Evolutionary conservation across 2,113 vertebrate species (phyloP), one percentile per base, ranked within the genome.

Genomic region (Trochalopteron elliotii): DNA sequence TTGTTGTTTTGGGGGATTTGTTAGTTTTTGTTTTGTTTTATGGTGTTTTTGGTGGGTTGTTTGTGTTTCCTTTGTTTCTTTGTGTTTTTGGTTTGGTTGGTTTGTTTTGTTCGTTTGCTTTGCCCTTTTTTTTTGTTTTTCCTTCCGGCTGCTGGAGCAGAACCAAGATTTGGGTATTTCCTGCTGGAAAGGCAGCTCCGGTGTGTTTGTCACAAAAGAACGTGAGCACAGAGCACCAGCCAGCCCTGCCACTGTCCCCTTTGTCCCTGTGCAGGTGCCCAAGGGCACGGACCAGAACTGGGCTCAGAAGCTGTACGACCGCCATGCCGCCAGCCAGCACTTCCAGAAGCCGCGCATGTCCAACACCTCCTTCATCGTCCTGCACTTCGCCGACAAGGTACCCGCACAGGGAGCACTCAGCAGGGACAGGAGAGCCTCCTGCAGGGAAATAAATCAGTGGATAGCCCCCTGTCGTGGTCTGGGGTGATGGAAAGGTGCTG

Each of bases 271-370:
- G 30, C 93, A 96, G 95, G 77, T 96, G 63, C 96, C 96, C 72
- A 93, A 93, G 67, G 96, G 96, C 65, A 96, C 96, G 0, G 96
- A 96, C 87, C 72, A 89, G 83, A 96, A 83, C 84, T 96, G 96
- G 95, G 30, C 35, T 0, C 95, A 94, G 89, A 96, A 96, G 77
- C 69, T 96, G 2, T 96, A 96, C 0, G 60, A 95, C 77, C 69
- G 69, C 10, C 89, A 96, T 0, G 1, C 2, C 31, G 3, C 35
- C 81, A 78, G 72, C 93, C 89, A 91, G 33, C 93, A 93, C 72
- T 96, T 96, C 91, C 89, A 96, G 91, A 96, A 96, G 27, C 95
- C 96, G 0, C 93, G 95, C 8, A 93, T 95, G 33, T 96, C 96
- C 77, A 96, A 89, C 87, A 87, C 83, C 64, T 96, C 95, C 68